phyloP scores from a whole-genome alignment of 2,888 invertebrate genomes.

The Anarsia innoxiella region DNA sequence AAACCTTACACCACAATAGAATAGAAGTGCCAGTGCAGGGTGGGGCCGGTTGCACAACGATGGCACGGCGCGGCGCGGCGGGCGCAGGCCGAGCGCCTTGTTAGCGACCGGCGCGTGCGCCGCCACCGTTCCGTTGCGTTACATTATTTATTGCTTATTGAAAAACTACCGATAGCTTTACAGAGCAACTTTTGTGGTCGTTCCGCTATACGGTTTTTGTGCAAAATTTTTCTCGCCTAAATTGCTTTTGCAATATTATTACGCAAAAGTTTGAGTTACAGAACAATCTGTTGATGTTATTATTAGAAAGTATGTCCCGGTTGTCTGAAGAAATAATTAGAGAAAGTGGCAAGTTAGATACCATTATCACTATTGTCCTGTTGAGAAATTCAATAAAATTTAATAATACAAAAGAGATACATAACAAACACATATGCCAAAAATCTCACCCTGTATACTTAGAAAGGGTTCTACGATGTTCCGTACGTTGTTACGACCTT shows the following conservation, averaged over 20 bases:
- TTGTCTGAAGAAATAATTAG: too few species aligned
- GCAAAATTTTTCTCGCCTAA: conserved; percentile 21
- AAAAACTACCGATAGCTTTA: conserved; percentile 61
- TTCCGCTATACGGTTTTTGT: conserved; percentile 23
- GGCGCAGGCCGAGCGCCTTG: conserved; percentile 45
- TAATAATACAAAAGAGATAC: too few species aligned
- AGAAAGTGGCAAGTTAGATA: too few species aligned
- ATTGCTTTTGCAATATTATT: conserved; percentile 18
- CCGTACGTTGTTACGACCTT: too few species aligned
- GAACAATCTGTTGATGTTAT: conserved; percentile 6
- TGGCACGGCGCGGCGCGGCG: conserved; percentile 15
- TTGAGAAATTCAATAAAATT: too few species aligned
- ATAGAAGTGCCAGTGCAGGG: conserved; percentile 54
- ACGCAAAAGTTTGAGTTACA: conserved; percentile 27
- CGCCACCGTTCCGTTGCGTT: conserved; percentile 58
- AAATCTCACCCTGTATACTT: too few species aligned
- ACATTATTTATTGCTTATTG: conserved; percentile 74
- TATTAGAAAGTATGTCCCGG: conserved; percentile 45
- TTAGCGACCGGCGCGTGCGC: conserved; percentile 65
- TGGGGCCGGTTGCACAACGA: conserved; percentile 25
- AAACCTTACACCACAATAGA: conserved; percentile 22
- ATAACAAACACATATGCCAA: too few species aligned
- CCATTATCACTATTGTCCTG: too few species aligned
- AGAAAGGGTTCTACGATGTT: too few species aligned
- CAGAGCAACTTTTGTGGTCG: conserved; percentile 40